Conservation (phyloP, 1,140 invertebrate species). For the Cydia amplana region DNA sequence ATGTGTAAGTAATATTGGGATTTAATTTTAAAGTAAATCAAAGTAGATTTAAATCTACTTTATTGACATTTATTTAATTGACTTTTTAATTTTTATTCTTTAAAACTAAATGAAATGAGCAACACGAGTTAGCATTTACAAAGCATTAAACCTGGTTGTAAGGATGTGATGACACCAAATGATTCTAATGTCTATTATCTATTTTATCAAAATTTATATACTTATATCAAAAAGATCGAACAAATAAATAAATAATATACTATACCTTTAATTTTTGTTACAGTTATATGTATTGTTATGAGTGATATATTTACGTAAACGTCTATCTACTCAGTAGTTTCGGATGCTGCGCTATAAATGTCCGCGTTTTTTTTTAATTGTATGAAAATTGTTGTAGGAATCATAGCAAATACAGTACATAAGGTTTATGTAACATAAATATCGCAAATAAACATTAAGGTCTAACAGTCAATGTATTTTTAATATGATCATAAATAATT, state of each 20-base stretch:
- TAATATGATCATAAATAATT: too few relatives aligned
- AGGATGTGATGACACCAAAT: background rate
- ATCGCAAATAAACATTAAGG: too few relatives aligned
- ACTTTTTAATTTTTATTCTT: background rate
- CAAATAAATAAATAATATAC: background rate
- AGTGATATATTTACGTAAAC: background rate
- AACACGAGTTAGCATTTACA: background rate
- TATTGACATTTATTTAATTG: background rate
- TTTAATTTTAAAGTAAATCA: background rate
- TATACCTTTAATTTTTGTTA: slow-evolving; percentile 1
- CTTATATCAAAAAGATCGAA: background rate
- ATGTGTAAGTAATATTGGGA: background rate
- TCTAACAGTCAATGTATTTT: too few relatives aligned
- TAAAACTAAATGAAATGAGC: background rate
- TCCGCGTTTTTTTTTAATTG: background rate
- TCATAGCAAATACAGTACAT: background rate
- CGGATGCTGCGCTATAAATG: background rate
- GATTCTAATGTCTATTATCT: background rate
- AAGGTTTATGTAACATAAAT: too few relatives aligned
- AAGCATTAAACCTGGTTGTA: slow-evolving; percentile 9
- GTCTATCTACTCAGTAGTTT: background rate
- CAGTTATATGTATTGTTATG: slow-evolving; percentile 3
- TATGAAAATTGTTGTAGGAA: background rate
- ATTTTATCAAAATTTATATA: background rate
- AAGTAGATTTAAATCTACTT: too few relatives aligned